Evolutionary conservation across 2,888 invertebrate genomes (phyloP), one percentile per base, ranked within the genome.

Genomic region (Ochropleura plecta): DNA sequence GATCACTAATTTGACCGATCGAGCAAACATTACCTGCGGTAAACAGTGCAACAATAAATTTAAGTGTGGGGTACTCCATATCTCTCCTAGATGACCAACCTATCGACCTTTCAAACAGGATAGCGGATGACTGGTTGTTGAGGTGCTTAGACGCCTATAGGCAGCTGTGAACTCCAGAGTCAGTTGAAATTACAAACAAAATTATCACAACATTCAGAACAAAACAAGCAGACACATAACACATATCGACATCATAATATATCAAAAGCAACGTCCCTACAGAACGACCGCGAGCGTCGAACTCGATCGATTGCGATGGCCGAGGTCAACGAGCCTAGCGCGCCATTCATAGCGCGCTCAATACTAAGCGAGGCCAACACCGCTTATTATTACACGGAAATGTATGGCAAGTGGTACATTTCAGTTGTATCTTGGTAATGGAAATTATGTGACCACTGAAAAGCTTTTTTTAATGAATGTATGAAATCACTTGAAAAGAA

Each of bases 231-330:
- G 12, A 7, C 6, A 49, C 6, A 57, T 14, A 30, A 60, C 42
- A 59, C 0, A 42, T 60, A 60, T 60, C 60, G 60, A 60, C 42
- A 42, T 3, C 16, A 16, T n/a, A n/a, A n/a, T n/a, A n/a, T 16
- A 59, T 16, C 59, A 1, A 9, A 42, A 10, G 18, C 42, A n/a
- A n/a, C n/a, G n/a, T 44, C 40, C 5, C 65, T 70, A 48, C 70
- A 64, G 46, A 18, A 46, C 16, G 70, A 20, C 48, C 70, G 70
- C 70, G 65, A 70, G 40, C 70, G 12, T 63, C 70, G 70, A 70
- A 70, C 64, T 70, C 70, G 16, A 64, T 64, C 70, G 40, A 42
- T 51, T 62, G 62, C 44, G 62, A 44, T 62, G 7, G 62, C 62
- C 44, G 62, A 62, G 44, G 62, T 44, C 62, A 44, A 62, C 62